These are phyloP conservation scores for Malacoraja senta DNA, from an alignment of 2,797 vertebrate species.

Conservation along the genomic window DNA sequence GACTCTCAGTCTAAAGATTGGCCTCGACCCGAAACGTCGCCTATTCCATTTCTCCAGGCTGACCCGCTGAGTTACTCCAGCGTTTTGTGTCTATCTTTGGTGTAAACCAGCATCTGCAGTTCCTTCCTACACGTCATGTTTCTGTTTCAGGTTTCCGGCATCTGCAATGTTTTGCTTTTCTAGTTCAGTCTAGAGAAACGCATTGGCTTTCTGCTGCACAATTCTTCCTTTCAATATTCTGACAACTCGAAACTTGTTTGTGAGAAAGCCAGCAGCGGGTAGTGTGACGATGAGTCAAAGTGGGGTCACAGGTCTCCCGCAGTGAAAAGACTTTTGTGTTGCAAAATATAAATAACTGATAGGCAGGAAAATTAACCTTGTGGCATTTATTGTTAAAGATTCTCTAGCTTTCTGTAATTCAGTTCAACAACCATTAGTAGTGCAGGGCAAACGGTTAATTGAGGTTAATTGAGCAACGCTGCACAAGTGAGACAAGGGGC, in stretches of 20 bases:
- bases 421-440: neutral
- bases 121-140: too few relatives aligned
- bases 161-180: neutral
- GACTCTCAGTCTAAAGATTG: too few relatives aligned
- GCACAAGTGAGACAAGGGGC: neutral
- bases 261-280: too few relatives aligned
- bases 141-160: too few relatives aligned
- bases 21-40: too few relatives aligned
- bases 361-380: slow-evolving; percentile 26
- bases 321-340: neutral
- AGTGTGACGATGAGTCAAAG: neutral
- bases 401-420: neutral
- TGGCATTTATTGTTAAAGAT: neutral
- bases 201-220: neutral
- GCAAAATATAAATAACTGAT: slow-evolving; percentile 3
- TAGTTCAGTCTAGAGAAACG: neutral
- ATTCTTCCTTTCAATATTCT: neutral
- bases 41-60: too few relatives aligned
- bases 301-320: neutral
- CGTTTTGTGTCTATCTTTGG: too few relatives aligned
- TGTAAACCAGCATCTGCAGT: too few relatives aligned
- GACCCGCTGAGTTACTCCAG: too few relatives aligned
- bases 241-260: neutral
- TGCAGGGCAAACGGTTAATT: slow-evolving; percentile 19
- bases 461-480: slow-evolving; percentile 24